Evolutionary conservation across 2,113 vertebrate genomes (phyloP).

Genomic region (Oxyura jamaicensis): DNA sequence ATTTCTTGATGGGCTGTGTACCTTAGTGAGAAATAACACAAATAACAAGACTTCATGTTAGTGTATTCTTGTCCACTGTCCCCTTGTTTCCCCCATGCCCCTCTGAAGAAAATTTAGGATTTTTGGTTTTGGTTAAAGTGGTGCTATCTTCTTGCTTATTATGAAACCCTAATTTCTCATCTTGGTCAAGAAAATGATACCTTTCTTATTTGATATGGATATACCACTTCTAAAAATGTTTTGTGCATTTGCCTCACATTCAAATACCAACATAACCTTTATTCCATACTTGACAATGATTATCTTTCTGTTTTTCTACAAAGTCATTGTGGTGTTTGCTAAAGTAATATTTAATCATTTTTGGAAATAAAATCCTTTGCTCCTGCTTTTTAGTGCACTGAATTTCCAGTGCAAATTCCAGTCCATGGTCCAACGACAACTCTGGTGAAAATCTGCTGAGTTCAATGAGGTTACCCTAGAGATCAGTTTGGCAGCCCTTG

Average conservation of each 20-base stretch:
- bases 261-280: neutral
- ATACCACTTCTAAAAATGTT: neutral
- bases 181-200: no score
- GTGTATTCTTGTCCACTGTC: no score
- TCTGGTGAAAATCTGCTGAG: neutral
- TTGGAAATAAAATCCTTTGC: neutral
- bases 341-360: neutral
- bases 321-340: neutral
- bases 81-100: no score
- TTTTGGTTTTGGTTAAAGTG: neutral
- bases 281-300: neutral
- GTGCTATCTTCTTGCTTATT: neutral
- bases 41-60: neutral
- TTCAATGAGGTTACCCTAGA: neutral
- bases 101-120: neutral
- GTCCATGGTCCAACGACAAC: neutral
- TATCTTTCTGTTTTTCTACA: neutral
- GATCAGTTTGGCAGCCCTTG: neutral
- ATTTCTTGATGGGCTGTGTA: neutral
- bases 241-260: neutral
- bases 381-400: neutral
- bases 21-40: neutral
- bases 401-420: neutral
- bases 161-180: no score
- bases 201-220: neutral